A percentile compares a stretch with the other conserved stretches of the same genome.
Conservation (phyloP, 1,140 invertebrate species). For the Eulimnadia texana region DNA sequence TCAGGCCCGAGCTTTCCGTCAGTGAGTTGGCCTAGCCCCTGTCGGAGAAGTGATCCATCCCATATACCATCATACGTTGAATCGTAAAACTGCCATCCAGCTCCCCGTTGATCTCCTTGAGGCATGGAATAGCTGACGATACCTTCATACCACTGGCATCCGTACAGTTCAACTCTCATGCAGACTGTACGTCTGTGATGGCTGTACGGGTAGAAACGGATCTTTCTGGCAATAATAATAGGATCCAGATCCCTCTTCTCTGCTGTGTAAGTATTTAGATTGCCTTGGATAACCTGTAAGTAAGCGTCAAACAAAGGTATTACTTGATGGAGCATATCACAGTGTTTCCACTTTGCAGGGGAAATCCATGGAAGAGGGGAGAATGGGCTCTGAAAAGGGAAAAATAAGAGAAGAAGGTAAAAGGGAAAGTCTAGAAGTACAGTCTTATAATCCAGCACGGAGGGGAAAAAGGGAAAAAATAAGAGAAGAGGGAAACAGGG, state of each 20-base stretch:
- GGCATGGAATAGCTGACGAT: conserved; percentile 69
- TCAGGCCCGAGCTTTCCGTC: conserved; percentile 58
- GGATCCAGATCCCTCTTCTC: conserved; percentile 60
- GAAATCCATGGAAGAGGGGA: too few species aligned
- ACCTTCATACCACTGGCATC: conserved; percentile 64
- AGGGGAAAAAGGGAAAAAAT: too few species aligned
- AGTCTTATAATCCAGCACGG: too few species aligned
- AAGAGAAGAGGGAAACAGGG: too few species aligned
- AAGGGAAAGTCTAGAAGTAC: too few species aligned
- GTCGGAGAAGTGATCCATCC: conserved; percentile 43
- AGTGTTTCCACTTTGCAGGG: too few species aligned
- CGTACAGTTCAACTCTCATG: conserved; percentile 78
- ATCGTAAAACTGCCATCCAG: conserved; percentile 71
- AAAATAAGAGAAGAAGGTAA: too few species aligned
- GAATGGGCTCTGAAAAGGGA: too few species aligned
- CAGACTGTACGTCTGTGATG: conserved; percentile 77
- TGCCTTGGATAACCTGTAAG: conserved; percentile 68
- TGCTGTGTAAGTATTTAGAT: conserved; percentile 71
- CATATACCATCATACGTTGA: conserved; percentile 81
- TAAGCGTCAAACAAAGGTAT: conserved; percentile 20
- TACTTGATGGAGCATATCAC: too few species aligned
- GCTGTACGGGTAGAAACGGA: conserved; percentile 77
- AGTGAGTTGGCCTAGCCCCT: conserved; percentile 73
- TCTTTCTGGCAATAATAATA: conserved; percentile 66
- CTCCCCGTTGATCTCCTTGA: conserved; percentile 56